Conservation (phyloP, 2,113 vertebrate species). For the Eleginops maclovinus region DNA sequence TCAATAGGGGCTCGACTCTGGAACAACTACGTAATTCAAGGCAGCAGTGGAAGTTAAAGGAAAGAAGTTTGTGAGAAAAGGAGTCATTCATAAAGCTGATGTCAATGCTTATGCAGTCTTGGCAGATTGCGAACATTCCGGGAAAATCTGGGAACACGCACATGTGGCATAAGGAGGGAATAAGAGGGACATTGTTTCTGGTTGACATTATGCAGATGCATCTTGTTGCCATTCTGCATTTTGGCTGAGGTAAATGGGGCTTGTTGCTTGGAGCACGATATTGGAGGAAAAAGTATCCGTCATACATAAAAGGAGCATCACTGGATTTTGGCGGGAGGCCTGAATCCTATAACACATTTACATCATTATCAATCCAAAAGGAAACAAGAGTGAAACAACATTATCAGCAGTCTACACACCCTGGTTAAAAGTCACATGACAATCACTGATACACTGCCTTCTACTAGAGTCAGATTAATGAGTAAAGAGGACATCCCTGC, state of each 20-base stretch:
- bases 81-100: not conserved
- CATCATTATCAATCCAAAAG: constrained; percentile 14
- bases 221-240: not conserved
- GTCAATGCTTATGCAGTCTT: not conserved
- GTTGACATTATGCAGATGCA: constrained; percentile 20
- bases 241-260: not conserved
- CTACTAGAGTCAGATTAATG: constrained; percentile 8
- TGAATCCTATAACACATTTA: constrained; percentile 50
- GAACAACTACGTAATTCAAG: not conserved
- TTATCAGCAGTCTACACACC: constrained; percentile 38
- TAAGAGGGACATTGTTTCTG: constrained; percentile 51
- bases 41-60: not conserved
- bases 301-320: not conserved
- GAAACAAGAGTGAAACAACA: constrained; percentile 11
- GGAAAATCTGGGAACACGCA: not conserved
- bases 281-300: not conserved
- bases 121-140: constrained; percentile 26
- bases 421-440: constrained; percentile 19
- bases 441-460: constrained; percentile 3
- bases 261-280: not conserved
- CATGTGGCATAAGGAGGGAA: constrained; percentile 36
- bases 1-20: constrained; percentile 1
- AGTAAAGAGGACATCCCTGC: not conserved
- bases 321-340: constrained; percentile 43
- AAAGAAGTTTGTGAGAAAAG: not conserved